Evolutionary conservation across 2,797 vertebrate genomes (phyloP).

Genomic region (Urosaurus nigricauda): DNA sequence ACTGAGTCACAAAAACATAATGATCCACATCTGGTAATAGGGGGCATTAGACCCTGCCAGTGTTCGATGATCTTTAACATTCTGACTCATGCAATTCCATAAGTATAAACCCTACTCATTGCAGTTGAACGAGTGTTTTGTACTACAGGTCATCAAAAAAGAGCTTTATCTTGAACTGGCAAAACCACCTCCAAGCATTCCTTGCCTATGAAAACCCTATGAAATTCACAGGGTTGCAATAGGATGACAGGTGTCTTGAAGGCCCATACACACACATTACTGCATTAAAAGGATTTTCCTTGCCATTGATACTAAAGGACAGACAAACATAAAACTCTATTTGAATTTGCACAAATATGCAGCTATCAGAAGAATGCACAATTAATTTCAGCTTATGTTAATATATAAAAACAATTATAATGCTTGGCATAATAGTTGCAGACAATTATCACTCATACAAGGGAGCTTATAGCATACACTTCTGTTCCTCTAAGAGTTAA

Average conservation of each 20-base stretch:
- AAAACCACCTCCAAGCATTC: too few species aligned
- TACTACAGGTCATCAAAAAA: background rate
- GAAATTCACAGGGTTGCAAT: too few species aligned
- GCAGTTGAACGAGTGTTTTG: background rate
- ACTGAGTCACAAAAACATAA: slow-evolving; percentile 6
- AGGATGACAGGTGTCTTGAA: too few species aligned
- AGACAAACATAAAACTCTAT: background rate
- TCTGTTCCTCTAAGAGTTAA: too few species aligned
- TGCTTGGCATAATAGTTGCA: background rate
- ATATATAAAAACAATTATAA: background rate
- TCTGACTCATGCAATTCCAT: background rate
- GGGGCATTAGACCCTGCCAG: background rate
- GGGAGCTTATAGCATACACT: too few species aligned
- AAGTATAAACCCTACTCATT: background rate
- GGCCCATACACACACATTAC: too few species aligned
- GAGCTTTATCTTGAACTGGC: background rate
- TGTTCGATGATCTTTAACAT: background rate
- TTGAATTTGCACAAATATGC: background rate
- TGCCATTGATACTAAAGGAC: background rate
- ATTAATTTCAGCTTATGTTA: background rate
- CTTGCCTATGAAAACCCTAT: too few species aligned
- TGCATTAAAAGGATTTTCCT: slow-evolving; percentile 14
- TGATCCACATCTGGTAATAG: background rate
- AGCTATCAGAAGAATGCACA: background rate
- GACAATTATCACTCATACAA: background rate